Evolutionary conservation across 2,888 invertebrate species (phyloP), one percentile per base, ranked within the genome.

Genomic region (Synergus japonicus): DNA sequence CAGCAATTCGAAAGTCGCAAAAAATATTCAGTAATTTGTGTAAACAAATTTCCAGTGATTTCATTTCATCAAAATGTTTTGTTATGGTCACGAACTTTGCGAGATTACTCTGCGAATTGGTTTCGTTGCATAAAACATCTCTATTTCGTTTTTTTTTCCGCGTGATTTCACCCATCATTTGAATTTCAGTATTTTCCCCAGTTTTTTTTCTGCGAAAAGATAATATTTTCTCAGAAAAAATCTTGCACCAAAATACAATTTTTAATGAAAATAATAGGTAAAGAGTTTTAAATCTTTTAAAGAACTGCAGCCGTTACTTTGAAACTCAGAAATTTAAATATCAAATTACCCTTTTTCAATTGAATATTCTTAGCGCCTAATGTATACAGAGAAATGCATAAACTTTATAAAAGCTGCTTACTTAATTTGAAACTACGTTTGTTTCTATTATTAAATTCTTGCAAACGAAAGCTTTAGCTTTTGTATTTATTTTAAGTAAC

Each of bases 301-400:
- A 15, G 15, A 37, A 37, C 13, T 15, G 7, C 7, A 29, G 54
- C n/a, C 54, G 29, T 64, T 64, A 37, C 64, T 64, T 43, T 18
- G 43, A 66, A 66, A 66, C 43, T 43, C 66, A 7, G 43, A 66
- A 66, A 66, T 66, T 66, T 66, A 66, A 66, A 66, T 66, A 66
- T 66, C 43, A 66, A 9, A 66, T 66, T 66, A 43, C 43, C 2
- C 18, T 18, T n/a, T 15, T 66, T 43, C 9, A 66, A 66, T 66
- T 66, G 43, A n/a, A 66, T 43, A 43, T 43, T n/a, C 66, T 43
- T n/a, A 66, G 18, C 43, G 66, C 66, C 18, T 66, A 66, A 43
- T 66, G 43, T n/a, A 66, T 66, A 10, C n/a, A 66, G n/a, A 41
- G 18, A 43, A n/a, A n/a, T 66, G 43, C 4, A 41, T 43, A 66